Evolutionary conservation across 2,888 invertebrate species (phyloP), one percentile per base, ranked within the genome.

Genomic region (Aporophyla lueneburgensis): DNA sequence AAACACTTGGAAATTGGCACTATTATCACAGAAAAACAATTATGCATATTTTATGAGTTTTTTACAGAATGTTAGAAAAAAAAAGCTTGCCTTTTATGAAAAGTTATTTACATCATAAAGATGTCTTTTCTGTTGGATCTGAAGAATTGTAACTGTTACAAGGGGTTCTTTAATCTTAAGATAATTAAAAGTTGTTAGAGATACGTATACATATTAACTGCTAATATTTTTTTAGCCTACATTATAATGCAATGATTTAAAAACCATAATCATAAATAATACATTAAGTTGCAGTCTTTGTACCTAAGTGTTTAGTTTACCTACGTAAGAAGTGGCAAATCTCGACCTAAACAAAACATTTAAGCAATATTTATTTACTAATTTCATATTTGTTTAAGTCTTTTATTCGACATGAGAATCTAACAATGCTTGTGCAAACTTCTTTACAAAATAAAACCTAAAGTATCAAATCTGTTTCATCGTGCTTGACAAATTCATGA

Each of bases 401-500:
- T 21, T 61, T 61, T 6, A 61, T 61, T 40, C 7, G 0, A 1
- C 40, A n/a, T 14, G 4, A 0, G 12, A 0, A 40, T 14, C 6
- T 12, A 0, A 54, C 10, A 33, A 21, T 33, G 6, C 21, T 10
- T 33, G 33, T 33, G 33, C 5, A 61, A 33, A 6, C 21, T 21
- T 33, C 6, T 33, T 1, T 19, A 6, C 19, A 0, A 27, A 51
- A 66, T 49, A 33, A 10, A 53, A 54, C 10, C 10, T 2, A 24
- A 59, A 59, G 78, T 75, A 85, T 82, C 86, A 82, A 84, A 1
- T 54, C 14, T 0, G 0, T 0, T 6, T 0, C 0, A 0, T 59
- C 81, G 5, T 19, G 63, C 16, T 73, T 24, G 49, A 71, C 71
- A 68, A 81, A 76, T 76, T 71, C 76, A 19, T 76, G 83, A 83